Conservation (phyloP, 1,140 invertebrate species). For the Drosophila parvula region DNA sequence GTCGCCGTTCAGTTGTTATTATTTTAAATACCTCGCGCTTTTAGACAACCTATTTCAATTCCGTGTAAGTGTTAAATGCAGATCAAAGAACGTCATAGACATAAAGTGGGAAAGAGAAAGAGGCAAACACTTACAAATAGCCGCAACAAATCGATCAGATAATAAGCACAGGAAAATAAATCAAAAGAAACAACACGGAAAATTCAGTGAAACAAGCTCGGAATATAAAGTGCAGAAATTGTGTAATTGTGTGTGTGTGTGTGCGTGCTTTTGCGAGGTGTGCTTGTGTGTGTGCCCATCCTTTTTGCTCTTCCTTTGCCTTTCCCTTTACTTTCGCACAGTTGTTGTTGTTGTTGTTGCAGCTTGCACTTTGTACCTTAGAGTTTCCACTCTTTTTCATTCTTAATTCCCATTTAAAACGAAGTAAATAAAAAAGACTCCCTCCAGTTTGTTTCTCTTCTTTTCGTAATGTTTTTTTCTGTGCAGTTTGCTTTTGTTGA, state of each 20-base stretch:
- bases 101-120: constrained; percentile 1
- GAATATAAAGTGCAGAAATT: constrained; percentile 21
- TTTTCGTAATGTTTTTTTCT: constrained; percentile 22
- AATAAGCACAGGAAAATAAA: constrained; percentile 27
- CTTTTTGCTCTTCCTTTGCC: constrained; percentile 45
- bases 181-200: constrained; percentile 9
- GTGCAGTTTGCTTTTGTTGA: constrained; percentile 45
- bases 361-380: constrained; percentile 75
- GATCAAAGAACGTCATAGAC: background rate
- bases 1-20: constrained; percentile 26
- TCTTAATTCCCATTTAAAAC: constrained; percentile 53
- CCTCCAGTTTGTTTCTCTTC: constrained; percentile 17
- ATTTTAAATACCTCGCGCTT: constrained; percentile 3
- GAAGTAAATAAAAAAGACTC: constrained; percentile 57
- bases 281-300: constrained; percentile 58
- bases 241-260: constrained; percentile 17
- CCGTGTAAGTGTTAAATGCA: constrained; percentile 24
- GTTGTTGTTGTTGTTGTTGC: constrained; percentile 47
- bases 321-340: constrained; percentile 64
- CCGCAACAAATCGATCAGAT: constrained; percentile 67
- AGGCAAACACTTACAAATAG: background rate
- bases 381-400: constrained; percentile 58
- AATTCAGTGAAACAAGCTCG: constrained; percentile 18
- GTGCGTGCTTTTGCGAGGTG: constrained; percentile 16
- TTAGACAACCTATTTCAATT: background rate